Conservation (phyloP, 1,140 invertebrate species). For the Nasonia longicornis region DNA sequence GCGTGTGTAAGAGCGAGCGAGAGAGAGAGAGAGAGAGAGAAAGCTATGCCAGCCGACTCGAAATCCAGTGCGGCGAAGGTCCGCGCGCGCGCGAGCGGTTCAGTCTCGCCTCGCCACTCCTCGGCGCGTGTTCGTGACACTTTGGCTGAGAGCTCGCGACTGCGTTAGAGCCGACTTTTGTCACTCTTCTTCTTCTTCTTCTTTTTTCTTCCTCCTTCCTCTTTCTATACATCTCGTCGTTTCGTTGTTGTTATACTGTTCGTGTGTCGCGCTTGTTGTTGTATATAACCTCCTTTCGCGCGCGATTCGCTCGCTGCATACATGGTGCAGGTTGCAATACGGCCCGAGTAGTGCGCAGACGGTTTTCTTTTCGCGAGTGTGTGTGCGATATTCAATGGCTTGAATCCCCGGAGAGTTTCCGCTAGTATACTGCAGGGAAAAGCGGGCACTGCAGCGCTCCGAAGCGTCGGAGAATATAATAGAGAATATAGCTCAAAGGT, state of each 20-base stretch:
- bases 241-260: not conserved
- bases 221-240: not conserved
- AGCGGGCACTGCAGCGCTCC: not conserved
- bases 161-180: not conserved
- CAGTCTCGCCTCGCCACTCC: conserved; percentile 36
- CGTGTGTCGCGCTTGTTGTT: not conserved
- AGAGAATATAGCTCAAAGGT: not conserved
- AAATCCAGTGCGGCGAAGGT: not conserved
- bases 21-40: not conserved
- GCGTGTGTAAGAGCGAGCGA: not conserved
- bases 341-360: not conserved
- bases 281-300: not conserved
- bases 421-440: not conserved
- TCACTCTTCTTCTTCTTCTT: too few species aligned
- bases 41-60: not conserved
- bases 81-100: not conserved
- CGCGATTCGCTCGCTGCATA: not conserved
- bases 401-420: not conserved
- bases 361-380: conserved; percentile 9
- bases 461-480: not conserved
- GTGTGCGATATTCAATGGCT: not conserved
- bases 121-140: conserved; percentile 25
- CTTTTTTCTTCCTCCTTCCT: not conserved
- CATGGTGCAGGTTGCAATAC: too few species aligned
- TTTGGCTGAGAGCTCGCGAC: not conserved